Evolutionary conservation across 2,797 vertebrate genomes (phyloP).

Genomic region (Rousettus madagascariensis): DNA sequence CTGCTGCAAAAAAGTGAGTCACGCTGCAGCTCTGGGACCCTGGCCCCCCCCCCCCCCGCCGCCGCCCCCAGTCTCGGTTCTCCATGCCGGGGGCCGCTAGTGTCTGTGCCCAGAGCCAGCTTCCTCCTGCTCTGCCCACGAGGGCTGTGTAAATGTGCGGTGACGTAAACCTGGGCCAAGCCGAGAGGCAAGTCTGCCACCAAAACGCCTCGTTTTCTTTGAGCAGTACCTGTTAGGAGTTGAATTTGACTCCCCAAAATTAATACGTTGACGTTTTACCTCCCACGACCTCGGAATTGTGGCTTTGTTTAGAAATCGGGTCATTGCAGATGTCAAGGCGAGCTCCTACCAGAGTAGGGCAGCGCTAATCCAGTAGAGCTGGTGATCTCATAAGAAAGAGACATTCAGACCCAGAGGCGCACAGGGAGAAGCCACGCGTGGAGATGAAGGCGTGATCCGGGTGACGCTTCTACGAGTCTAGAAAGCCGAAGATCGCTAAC

Average conservation of each 20-base stretch:
- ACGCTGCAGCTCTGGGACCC: accelerated
- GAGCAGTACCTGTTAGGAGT: neutral
- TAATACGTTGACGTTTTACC: neutral
- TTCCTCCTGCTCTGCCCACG: no score
- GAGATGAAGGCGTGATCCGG: neutral
- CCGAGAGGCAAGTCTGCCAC: neutral
- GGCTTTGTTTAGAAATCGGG: neutral
- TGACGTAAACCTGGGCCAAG: accelerated
- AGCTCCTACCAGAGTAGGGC: neutral
- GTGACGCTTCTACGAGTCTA: neutral
- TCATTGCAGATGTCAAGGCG: neutral
- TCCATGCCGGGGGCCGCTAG: accelerated
- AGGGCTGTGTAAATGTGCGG: no score
- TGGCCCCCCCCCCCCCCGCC: no score
- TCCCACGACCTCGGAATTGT: neutral
- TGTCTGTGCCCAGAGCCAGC: neutral
- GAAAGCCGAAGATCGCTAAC: neutral
- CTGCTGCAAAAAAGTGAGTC: neutral
- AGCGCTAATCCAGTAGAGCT: neutral
- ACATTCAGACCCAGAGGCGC: neutral
- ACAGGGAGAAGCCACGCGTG: neutral
- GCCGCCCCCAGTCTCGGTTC: neutral
- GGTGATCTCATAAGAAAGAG: neutral
- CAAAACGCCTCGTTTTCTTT: neutral
- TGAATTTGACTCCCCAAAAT: no score